Conservation (phyloP, 2,113 vertebrate genomes). For the Microtus montanus region DNA sequence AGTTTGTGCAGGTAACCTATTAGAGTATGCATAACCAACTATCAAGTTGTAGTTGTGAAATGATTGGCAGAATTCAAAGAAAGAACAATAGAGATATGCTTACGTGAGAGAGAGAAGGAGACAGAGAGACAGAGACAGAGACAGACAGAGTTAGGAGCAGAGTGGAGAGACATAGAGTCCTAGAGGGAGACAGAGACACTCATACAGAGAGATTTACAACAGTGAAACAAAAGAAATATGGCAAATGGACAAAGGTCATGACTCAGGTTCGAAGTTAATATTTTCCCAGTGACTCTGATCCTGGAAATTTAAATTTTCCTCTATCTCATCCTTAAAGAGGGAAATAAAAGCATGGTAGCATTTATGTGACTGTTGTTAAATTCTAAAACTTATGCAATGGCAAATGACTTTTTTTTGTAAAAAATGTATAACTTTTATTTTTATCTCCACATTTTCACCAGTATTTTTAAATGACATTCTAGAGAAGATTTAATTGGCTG, state of each 20-base stretch:
- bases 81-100: neutral
- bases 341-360: neutral
- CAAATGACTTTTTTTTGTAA: neutral
- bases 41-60: neutral
- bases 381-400: neutral
- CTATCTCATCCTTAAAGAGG: neutral
- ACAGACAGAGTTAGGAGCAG: neutral
- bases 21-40: neutral
- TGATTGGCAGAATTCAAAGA: neutral
- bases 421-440: neutral
- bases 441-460: neutral
- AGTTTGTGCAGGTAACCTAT: neutral
- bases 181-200: neutral
- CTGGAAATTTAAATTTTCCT: neutral
- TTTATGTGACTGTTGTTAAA: neutral
- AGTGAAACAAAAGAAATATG: neutral
- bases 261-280: neutral
- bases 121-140: neutral
- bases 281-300: neutral
- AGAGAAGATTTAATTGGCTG: neutral
- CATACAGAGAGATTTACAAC: neutral
- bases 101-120: neutral
- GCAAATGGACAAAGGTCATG: neutral
- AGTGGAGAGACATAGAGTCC: neutral
- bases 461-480: conserved; percentile 11